Base-by-base conservation (phyloP, 2,888 invertebrate genomes). In the Dione vanillae region DNA sequence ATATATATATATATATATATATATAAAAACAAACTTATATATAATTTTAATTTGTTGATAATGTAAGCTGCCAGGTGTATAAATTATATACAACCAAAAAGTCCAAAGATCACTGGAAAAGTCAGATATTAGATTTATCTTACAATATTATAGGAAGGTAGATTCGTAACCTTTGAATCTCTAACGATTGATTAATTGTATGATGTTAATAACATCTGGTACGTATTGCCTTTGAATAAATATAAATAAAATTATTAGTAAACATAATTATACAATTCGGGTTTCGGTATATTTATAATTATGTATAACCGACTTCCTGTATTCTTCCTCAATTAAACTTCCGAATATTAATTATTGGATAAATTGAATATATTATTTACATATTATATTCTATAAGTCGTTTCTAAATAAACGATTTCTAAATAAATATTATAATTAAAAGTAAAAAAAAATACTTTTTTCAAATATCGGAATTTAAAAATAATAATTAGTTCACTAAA, bases 231-330 rank as follows among this genome's bases (percentile, higher is more conserved):
- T 35, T 54, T 54, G n/a, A 54, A n/a, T 54, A 10, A n/a, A 35
- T 54, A 35, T 54, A 35, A n/a, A 35, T 51, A 20, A 10, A 27
- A n/a, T 27, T n/a, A 52, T n/a, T 27, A 7, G 35, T 35, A 10
- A 35, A 54, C 35, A 16, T 54, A 40, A 56, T 56, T 56, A 40
- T 56, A 56, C n/a, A n/a, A n/a, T n/a, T n/a, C n/a, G n/a, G n/a
- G n/a, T n/a, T n/a, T n/a, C n/a, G n/a, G n/a, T n/a, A n/a, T n/a
- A n/a, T n/a, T n/a, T n/a, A 16, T 54, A 40, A 56, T 56, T 56
- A 40, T 56, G 40, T 19, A 56, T 5, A 6, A 37, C 16, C 19
- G 37, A 56, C 37, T 56, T 56, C 54, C 54, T 56, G 54, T 16
- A 37, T 37, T 56, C 54, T 56, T 56, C 37, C 16, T 56, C 37